Evolutionary conservation across 1,140 invertebrate species (phyloP).

Genomic region (Trichonephila clavipes): DNA sequence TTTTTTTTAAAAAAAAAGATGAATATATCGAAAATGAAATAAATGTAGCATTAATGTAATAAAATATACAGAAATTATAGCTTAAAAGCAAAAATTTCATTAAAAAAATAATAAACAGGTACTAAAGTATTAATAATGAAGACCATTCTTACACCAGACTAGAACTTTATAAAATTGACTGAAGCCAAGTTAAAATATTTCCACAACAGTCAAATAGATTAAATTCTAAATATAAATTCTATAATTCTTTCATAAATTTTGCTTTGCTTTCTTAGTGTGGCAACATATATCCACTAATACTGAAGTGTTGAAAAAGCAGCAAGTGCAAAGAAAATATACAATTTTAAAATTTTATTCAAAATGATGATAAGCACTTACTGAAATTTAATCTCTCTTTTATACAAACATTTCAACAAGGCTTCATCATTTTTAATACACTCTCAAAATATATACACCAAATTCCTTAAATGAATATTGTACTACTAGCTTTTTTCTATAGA

Average conservation of each 20-base stretch:
- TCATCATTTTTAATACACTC: constrained; percentile 20
- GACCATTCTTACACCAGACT: neutral
- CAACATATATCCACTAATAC: constrained; percentile 40
- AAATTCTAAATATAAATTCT: neutral
- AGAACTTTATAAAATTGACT: constrained; percentile 23
- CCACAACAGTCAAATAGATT: neutral
- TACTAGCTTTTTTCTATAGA: constrained; percentile 58
- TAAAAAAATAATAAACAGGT: constrained; percentile 10
- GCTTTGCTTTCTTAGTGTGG: neutral
- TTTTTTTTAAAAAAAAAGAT: neutral
- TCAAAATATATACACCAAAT: constrained; percentile 25
- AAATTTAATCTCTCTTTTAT: constrained; percentile 19
- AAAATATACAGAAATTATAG: constrained; percentile 3
- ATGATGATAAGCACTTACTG: neutral
- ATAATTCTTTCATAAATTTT: neutral
- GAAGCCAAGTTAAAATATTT: constrained; percentile 32
- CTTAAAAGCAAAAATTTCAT: neutral
- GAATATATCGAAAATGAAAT: neutral
- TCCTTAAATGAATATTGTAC: neutral
- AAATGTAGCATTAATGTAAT: neutral
- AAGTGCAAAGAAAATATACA: constrained; percentile 42
- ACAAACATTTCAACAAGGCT: constrained; percentile 49
- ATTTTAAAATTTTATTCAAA: constrained; percentile 28
- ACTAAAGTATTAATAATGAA: constrained; percentile 9
- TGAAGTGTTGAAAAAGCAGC: constrained; percentile 35